Evolutionary conservation across 2,888 invertebrate species (phyloP).

Genomic region (Hypomecis punctinalis): DNA sequence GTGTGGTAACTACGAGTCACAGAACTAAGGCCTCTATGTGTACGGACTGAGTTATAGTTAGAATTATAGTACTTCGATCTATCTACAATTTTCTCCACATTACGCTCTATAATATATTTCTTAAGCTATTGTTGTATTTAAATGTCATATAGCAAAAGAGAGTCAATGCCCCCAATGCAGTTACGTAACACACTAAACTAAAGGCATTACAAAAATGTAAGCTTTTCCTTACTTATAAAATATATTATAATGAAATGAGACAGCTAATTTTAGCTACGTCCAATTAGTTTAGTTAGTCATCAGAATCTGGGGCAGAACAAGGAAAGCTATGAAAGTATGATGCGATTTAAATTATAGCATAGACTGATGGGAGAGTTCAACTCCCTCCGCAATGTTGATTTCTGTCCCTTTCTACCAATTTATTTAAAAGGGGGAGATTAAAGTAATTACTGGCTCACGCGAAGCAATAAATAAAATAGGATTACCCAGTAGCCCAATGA

Average conservation of each 20-base stretch:
- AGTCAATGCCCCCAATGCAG: too few relatives aligned
- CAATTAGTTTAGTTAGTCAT: too few relatives aligned
- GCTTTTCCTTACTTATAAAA: too few relatives aligned
- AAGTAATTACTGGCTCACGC: slow-evolving; percentile 42
- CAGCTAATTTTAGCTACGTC: too few relatives aligned
- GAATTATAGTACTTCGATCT: too few relatives aligned
- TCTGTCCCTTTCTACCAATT: slow-evolving; percentile 51
- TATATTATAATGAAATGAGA: too few relatives aligned
- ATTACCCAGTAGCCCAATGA: slow-evolving; percentile 40
- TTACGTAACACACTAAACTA: too few relatives aligned
- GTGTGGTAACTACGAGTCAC: slow-evolving; percentile 1
- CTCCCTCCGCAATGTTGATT: slow-evolving; percentile 37
- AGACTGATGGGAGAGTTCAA: slow-evolving; percentile 10
- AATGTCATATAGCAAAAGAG: too few relatives aligned
- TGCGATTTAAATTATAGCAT: background rate
- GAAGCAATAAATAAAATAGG: slow-evolving; percentile 42
- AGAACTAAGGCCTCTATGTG: slow-evolving; percentile 4
- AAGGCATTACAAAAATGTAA: too few relatives aligned
- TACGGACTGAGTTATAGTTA: background rate
- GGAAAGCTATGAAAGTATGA: background rate
- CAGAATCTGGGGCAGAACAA: background rate
- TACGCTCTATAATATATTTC: too few relatives aligned
- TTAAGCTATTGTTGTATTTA: too few relatives aligned
- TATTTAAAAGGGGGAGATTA: slow-evolving; percentile 52
- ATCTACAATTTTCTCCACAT: background rate